phyloP scores from a whole-genome alignment of 2,888 invertebrate genomes.

The Cabera pusaria region DNA sequence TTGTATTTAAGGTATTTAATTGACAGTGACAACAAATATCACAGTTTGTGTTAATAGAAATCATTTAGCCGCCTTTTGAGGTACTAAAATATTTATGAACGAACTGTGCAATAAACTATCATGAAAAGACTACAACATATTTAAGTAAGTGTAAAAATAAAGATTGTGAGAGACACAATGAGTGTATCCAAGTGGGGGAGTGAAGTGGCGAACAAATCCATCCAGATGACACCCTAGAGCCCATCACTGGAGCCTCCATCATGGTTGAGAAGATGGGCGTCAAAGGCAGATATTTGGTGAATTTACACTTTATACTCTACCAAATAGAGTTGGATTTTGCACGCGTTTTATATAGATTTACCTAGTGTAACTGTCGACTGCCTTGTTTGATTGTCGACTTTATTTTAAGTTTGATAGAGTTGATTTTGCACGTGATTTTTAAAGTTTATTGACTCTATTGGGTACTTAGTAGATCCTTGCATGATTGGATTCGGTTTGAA shows the following conservation, averaged over 20 bases:
- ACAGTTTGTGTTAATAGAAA: too few relatives aligned
- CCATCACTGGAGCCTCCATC: constrained; percentile 2
- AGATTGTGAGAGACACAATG: constrained; percentile 7
- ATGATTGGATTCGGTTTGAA: constrained; percentile 12
- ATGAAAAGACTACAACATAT: too few relatives aligned
- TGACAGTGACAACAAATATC: too few relatives aligned
- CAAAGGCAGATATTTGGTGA: constrained; percentile 68
- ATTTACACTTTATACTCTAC: constrained; percentile 32
- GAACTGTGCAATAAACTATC: too few relatives aligned
- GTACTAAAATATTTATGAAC: too few relatives aligned
- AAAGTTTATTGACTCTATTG: too few relatives aligned
- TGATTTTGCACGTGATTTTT: not conserved
- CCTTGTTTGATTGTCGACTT: not conserved
- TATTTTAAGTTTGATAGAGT: not conserved
- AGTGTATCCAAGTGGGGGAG: constrained; percentile 6
- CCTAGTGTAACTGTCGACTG: too few relatives aligned
- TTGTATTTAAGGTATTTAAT: too few relatives aligned
- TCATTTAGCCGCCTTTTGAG: too few relatives aligned
- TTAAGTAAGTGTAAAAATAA: constrained; percentile 9
- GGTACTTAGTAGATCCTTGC: too few relatives aligned
- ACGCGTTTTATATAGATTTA: constrained; percentile 3
- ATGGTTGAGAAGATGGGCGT: constrained; percentile 55
- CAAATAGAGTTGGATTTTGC: constrained; percentile 13
- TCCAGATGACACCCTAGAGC: constrained; percentile 12
- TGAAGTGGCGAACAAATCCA: constrained; percentile 20